Conservation (phyloP, 2,797 vertebrate species). For the Sphaeramia orbicularis region DNA sequence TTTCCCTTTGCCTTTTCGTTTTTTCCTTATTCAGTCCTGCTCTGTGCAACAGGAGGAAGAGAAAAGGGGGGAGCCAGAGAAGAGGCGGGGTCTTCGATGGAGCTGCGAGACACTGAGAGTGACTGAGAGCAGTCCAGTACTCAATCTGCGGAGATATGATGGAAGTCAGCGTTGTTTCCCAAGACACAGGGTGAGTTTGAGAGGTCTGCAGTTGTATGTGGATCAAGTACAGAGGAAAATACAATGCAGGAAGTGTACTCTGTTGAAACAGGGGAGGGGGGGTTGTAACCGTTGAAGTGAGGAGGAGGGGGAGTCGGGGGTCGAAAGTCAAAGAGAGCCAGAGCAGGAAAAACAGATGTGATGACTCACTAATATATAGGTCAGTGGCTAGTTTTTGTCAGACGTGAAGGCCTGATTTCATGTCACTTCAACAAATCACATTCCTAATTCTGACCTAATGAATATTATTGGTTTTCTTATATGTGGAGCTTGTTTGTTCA, state of each 20-base stretch:
- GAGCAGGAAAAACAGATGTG: constrained; percentile 77
- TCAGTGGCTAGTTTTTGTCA: constrained; percentile 27
- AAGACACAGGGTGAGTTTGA: constrained; percentile 70
- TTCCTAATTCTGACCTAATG: neutral
- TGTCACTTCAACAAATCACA: neutral
- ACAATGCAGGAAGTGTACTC: neutral
- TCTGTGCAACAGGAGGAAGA: constrained; percentile 48
- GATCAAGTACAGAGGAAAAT: neutral
- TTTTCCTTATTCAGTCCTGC: constrained; percentile 69
- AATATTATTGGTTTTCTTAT: neutral
- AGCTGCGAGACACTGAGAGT: constrained; percentile 32
- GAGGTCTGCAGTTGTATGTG: neutral
- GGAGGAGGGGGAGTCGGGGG: constrained; percentile 11
- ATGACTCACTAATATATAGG: constrained; percentile 75
- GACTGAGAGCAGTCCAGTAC: constrained; percentile 27
- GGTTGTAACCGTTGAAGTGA: neutral
- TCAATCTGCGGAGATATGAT: constrained; percentile 59
- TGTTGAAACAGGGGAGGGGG: neutral
- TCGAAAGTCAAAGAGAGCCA: constrained; percentile 44
- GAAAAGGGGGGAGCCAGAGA: constrained; percentile 25
- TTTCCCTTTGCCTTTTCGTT: constrained; percentile 60
- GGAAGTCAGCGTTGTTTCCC: constrained; percentile 65
- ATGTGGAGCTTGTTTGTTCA: neutral
- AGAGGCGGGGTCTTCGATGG: constrained; percentile 69
- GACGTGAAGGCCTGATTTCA: neutral